phyloP scores from a whole-genome alignment of 1,140 invertebrate species.

The Papilio dardanus region DNA sequence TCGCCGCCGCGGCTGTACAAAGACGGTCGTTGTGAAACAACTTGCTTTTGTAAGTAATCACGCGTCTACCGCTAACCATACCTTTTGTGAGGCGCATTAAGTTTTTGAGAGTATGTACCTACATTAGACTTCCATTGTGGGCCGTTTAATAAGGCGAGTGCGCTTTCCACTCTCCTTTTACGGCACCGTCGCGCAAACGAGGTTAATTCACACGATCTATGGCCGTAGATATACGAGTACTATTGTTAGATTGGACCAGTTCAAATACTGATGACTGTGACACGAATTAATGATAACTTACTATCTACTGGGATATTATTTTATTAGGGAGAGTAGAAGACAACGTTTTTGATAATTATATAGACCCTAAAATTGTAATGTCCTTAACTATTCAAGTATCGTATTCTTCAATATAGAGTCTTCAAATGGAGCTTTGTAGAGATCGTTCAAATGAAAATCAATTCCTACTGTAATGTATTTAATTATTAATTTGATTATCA shows the following conservation, averaged over 20 bases:
- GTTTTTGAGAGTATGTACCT: constrained; percentile 48
- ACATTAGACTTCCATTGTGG: constrained; percentile 67
- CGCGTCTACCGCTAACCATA: constrained; percentile 48
- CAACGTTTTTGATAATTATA: neutral
- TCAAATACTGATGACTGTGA: neutral
- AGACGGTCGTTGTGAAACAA: constrained; percentile 38
- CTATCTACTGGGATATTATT: neutral
- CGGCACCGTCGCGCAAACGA: constrained; percentile 62
- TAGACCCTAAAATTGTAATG: too few relatives aligned
- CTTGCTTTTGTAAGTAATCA: constrained; percentile 49
- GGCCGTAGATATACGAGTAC: neutral
- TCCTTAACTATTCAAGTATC: too few relatives aligned
- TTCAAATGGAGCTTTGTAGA: neutral
- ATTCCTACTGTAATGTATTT: neutral
- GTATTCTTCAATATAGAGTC: neutral
- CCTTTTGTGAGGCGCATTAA: constrained; percentile 49
- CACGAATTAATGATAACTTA: neutral
- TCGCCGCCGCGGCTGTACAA: constrained; percentile 30
- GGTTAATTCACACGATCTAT: constrained; percentile 66
- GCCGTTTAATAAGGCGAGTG: constrained; percentile 61
- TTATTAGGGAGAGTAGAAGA: neutral
- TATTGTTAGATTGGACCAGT: constrained; percentile 1
- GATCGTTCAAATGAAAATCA: neutral
- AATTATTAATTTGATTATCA: too few relatives aligned
- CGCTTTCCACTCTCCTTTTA: constrained; percentile 61